phyloP scores from a whole-genome alignment of 2,888 invertebrate species.

The Cosmorhoe ocellata region DNA sequence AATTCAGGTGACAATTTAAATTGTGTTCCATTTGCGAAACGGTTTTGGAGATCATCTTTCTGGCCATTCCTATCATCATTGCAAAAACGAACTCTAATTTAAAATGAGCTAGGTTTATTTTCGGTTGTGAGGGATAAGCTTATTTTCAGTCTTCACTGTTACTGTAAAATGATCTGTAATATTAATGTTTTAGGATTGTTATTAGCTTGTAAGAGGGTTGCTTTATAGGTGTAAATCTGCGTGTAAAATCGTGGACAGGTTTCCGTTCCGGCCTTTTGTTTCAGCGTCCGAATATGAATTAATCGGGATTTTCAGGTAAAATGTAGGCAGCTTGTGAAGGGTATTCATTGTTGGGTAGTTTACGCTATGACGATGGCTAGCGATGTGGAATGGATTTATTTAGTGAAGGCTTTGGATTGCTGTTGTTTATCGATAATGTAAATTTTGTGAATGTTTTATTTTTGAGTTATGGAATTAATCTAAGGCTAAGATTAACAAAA shows the following conservation, averaged over 20 bases:
- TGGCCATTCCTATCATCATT: conserved; percentile 43
- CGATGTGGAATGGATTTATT: conserved; percentile 31
- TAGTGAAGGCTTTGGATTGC: conserved; percentile 24
- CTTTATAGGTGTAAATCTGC: conserved; percentile 58
- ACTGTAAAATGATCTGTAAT: conserved; percentile 38
- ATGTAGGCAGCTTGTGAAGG: conserved; percentile 51
- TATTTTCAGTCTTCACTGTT: conserved; percentile 23
- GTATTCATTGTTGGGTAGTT: conserved; percentile 41
- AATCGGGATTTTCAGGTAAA: conserved; percentile 67
- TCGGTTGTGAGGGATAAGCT: conserved; percentile 20
- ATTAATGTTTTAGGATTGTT: conserved; percentile 20
- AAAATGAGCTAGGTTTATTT: conserved; percentile 32
- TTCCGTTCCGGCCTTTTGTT: conserved; percentile 65
- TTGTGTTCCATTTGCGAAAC: conserved; percentile 67
- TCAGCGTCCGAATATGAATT: conserved; percentile 63
- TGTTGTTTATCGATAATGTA: conserved; percentile 14
- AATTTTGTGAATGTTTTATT: conserved; percentile 3
- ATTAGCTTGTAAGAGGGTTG: conserved; percentile 29
- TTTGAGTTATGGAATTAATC: background rate
- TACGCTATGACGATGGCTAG: conserved; percentile 24
- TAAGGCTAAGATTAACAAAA: no score
- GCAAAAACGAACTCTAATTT: conserved; percentile 43
- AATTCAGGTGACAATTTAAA: conserved; percentile 70
- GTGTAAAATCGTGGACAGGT: conserved; percentile 71
- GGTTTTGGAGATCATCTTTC: conserved; percentile 61